Percentiles rank a stretch among this genome's conserved stretches.
Evolutionary conservation across 2,888 invertebrate genomes (phyloP).

Genomic region (Caradrina clavipalpis): DNA sequence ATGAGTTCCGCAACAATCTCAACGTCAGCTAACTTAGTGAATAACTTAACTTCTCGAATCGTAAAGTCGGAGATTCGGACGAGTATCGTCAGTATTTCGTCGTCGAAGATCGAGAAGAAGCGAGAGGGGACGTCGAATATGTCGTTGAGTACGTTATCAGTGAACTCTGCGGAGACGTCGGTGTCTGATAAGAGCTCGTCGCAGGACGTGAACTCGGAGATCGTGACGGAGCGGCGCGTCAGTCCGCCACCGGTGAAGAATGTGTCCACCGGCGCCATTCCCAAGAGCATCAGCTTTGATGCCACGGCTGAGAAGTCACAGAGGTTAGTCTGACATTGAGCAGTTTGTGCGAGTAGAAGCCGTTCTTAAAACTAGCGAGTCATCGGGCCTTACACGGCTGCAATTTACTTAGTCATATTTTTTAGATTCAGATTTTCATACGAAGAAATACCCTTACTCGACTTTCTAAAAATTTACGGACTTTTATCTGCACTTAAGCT

Average conservation of each 20-base stretch:
- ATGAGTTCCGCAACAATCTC: constrained; percentile 86
- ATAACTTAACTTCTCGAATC: constrained; percentile 80
- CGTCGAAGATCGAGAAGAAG: constrained; percentile 85
- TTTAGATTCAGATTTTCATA: too few species aligned
- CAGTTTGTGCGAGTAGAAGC: too few species aligned
- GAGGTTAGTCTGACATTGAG: constrained; percentile 77
- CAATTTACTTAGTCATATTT: too few species aligned
- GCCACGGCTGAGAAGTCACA: constrained; percentile 96
- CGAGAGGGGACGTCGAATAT: constrained; percentile 81
- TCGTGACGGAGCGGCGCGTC: constrained; percentile 83
- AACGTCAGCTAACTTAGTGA: constrained; percentile 80
- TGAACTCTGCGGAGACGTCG: constrained; percentile 86
- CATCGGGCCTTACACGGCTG: too few species aligned
- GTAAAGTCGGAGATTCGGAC: constrained; percentile 85
- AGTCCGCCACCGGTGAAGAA: constrained; percentile 82
- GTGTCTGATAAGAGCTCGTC: constrained; percentile 87
- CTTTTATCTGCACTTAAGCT: too few species aligned
- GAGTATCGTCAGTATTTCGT: constrained; percentile 85
- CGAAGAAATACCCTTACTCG: too few species aligned
- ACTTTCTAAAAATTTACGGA: too few species aligned
- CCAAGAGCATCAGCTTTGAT: constrained; percentile 98
- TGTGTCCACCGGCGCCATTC: constrained; percentile 95
- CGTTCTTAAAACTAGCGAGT: too few species aligned
- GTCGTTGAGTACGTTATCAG: constrained; percentile 85
- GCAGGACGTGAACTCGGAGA: constrained; percentile 88